Evolutionary conservation across 1,140 invertebrate genomes (phyloP).

Genomic region (Diachasmimorpha longicaudata): DNA sequence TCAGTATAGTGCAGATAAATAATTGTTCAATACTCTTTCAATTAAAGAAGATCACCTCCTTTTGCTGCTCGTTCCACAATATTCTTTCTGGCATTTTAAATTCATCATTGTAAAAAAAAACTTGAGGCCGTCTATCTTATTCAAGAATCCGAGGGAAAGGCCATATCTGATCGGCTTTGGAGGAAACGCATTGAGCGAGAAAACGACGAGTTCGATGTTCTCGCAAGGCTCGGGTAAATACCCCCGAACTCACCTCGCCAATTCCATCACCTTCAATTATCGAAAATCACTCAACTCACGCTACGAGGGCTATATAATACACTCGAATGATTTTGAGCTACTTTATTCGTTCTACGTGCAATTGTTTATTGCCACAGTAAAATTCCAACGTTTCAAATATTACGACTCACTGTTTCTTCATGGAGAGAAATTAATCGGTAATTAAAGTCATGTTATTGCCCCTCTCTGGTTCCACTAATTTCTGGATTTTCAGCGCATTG

Average conservation of each 20-base stretch:
- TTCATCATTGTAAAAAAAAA: neutral
- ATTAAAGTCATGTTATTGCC: constrained; percentile 4
- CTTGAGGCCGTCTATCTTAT: neutral
- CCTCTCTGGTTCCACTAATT: neutral
- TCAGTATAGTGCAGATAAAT: too few relatives aligned
- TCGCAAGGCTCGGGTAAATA: neutral
- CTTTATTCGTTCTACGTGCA: constrained; percentile 14
- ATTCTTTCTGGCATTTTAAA: neutral
- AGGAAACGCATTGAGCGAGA: neutral
- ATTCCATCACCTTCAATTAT: constrained; percentile 21
- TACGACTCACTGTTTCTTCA: constrained; percentile 11
- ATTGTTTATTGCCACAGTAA: constrained; percentile 22
- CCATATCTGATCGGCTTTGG: neutral
- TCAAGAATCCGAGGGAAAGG: neutral
- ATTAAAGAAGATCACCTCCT: too few relatives aligned
- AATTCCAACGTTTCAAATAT: neutral
- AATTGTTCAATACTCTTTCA: too few relatives aligned
- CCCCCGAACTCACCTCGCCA: neutral
- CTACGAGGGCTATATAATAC: neutral
- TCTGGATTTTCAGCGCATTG: neutral
- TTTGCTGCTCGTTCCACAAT: too few relatives aligned
- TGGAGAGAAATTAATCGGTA: constrained; percentile 23
- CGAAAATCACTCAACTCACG: constrained; percentile 18
- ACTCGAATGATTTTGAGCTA: constrained; percentile 26
- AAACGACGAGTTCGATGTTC: neutral